A percentile compares a stretch with the other conserved stretches of the same genome.
Evolutionary conservation across 2,113 vertebrate species (phyloP).

Genomic region (Cryptomyrus ogoouensis): DNA sequence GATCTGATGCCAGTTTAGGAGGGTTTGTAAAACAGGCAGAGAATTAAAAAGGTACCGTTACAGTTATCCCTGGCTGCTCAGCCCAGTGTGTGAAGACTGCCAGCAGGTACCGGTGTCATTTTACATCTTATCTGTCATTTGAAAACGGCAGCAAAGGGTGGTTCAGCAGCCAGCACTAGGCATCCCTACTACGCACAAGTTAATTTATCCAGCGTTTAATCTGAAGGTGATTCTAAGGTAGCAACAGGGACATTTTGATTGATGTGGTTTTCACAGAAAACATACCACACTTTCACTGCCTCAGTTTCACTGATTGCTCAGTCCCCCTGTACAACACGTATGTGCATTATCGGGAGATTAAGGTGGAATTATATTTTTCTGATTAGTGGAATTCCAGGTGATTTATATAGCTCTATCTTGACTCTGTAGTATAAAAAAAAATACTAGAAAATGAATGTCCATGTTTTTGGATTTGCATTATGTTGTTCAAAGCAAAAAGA

Average conservation of each 20-base stretch:
- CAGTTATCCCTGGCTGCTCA: not conserved
- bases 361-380: not conserved
- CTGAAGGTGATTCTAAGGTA: not conserved
- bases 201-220: slow-evolving; percentile 2
- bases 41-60: not conserved
- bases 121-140: not conserved
- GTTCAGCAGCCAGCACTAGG: not conserved
- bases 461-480: slow-evolving; percentile 11
- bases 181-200: not conserved
- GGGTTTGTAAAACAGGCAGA: slow-evolving; percentile 4
- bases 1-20: not conserved
- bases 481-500: slow-evolving; percentile 5
- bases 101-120: not conserved
- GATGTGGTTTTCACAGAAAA: slow-evolving; percentile 37
- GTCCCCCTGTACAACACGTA: not conserved
- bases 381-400: not conserved
- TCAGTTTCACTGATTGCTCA: not conserved
- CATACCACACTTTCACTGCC: not conserved
- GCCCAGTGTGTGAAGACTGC: not conserved
- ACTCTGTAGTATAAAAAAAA: not conserved
- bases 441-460: not conserved
- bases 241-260: not conserved
- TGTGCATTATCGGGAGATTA: not conserved
- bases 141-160: not conserved
- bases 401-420: not conserved